These are phyloP conservation scores for Leptopilina boulardi DNA, from an alignment of 1,140 invertebrate species.

Conservation along the genomic window DNA sequence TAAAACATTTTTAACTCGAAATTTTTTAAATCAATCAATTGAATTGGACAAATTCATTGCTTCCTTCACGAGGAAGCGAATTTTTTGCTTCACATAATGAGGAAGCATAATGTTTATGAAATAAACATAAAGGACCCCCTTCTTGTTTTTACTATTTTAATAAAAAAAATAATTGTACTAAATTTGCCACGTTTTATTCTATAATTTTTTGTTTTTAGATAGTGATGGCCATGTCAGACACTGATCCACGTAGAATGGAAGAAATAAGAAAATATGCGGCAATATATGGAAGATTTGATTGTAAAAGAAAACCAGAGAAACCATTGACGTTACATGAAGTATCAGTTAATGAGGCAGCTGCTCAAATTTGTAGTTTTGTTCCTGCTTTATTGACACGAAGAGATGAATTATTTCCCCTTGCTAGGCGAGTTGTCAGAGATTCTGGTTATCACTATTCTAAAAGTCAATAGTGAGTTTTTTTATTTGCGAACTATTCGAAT, in stretches of 20 bases:
- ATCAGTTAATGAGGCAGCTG: conserved; percentile 97
- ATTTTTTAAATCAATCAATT: no score
- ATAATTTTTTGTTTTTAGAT: conserved; percentile 77
- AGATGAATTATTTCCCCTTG: conserved; percentile 96
- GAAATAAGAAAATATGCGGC: conserved; percentile 96
- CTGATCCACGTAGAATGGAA: conserved; percentile 92
- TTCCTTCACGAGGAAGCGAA: no score
- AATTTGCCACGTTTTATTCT: no score
- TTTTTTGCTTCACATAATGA: no score
- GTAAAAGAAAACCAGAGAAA: conserved; percentile 96
- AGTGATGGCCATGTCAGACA: conserved; percentile 92
- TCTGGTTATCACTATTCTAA: conserved; percentile 91
- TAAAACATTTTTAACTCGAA: no score
- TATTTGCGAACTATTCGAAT: not conserved
- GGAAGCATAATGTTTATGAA: no score
- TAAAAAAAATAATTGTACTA: no score
- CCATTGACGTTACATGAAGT: conserved; percentile 97
- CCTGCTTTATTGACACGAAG: conserved; percentile 92
- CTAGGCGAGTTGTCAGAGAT: conserved; percentile 94
- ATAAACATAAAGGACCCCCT: no score
- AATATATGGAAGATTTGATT: conserved; percentile 97
- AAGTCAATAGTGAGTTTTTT: conserved; percentile 78
- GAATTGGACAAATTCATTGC: no score
- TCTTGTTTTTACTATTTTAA: no score
- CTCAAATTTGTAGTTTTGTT: conserved; percentile 93